phyloP scores from a whole-genome alignment of 2,797 vertebrate species.

The Danionella dracula region DNA sequence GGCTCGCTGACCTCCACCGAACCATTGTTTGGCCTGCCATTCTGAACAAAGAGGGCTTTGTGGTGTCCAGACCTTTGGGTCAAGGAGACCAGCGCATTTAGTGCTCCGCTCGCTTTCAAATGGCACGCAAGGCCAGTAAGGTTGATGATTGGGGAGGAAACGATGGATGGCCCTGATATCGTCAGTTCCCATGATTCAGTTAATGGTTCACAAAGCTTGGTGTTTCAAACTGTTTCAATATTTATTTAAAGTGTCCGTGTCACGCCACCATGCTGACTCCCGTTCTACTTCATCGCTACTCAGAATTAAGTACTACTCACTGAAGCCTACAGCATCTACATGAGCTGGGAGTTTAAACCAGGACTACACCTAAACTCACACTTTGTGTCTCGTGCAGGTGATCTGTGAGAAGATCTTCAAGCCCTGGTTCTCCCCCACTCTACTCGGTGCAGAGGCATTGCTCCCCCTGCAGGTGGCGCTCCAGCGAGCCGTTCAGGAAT shows the following conservation, averaged over 20 bases:
- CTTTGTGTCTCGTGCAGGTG: constrained; percentile 66
- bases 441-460: constrained; percentile 61
- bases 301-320: too few species aligned
- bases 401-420: constrained; percentile 96
- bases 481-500: constrained; percentile 79
- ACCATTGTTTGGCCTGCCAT: constrained; percentile 48
- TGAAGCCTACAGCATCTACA: too few species aligned
- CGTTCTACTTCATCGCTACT: too few species aligned
- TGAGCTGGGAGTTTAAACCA: too few species aligned
- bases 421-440: constrained; percentile 80
- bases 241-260: too few species aligned
- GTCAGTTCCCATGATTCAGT: too few species aligned
- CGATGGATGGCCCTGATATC: constrained; percentile 37
- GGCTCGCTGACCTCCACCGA: constrained; percentile 40
- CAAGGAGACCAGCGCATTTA: constrained; percentile 43
- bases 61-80: constrained; percentile 32
- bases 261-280: too few species aligned
- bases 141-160: constrained; percentile 36
- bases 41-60: constrained; percentile 56
- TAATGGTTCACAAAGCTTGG: too few species aligned
- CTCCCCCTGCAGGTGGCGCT: constrained; percentile 77
- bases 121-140: constrained; percentile 41
- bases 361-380: too few species aligned
- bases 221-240: too few species aligned
- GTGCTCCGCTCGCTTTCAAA: constrained; percentile 42